These are phyloP conservation scores for Andrena dorsata DNA, from an alignment of 2,888 invertebrate genomes.

Conservation along the genomic window DNA sequence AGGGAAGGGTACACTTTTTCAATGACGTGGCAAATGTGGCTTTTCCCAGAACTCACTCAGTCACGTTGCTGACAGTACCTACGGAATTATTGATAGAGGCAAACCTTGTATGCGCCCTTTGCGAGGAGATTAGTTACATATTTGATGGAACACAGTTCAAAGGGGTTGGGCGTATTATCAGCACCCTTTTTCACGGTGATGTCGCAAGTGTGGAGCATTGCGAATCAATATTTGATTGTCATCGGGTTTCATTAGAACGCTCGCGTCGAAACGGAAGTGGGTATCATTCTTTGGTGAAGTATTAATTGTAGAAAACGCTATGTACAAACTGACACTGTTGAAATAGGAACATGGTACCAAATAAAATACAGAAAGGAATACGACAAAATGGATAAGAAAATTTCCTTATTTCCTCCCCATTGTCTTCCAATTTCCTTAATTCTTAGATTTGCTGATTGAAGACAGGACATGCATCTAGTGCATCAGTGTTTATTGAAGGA, in stretches of 20 bases:
- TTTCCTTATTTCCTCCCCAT: too few relatives aligned
- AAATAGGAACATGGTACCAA: too few relatives aligned
- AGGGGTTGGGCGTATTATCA: slow-evolving; percentile 69
- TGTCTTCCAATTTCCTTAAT: not conserved
- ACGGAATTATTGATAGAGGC: slow-evolving; percentile 57
- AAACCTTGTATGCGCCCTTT: slow-evolving; percentile 63
- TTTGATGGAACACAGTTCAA: slow-evolving; percentile 72
- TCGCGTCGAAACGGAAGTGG: too few relatives aligned
- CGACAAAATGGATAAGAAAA: not conserved
- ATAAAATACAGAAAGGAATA: not conserved
- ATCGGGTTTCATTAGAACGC: not conserved
- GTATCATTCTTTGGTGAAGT: too few relatives aligned
- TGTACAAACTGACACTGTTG: not conserved
- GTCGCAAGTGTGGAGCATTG: slow-evolving; percentile 53
- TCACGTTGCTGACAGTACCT: slow-evolving; percentile 53
- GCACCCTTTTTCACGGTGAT: slow-evolving; percentile 62
- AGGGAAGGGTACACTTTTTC: not conserved
- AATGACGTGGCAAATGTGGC: not conserved
- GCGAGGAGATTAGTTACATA: slow-evolving; percentile 75
- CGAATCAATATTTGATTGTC: slow-evolving; percentile 73
- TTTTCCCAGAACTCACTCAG: slow-evolving; percentile 24
- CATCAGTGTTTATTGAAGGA: not conserved
- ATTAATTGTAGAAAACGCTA: not conserved
- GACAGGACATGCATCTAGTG: not conserved
- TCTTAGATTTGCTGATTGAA: not conserved